These are phyloP conservation scores for Ceyx cyanopectus DNA, from an alignment of 2,113 vertebrate genomes.

Conservation along the genomic window DNA sequence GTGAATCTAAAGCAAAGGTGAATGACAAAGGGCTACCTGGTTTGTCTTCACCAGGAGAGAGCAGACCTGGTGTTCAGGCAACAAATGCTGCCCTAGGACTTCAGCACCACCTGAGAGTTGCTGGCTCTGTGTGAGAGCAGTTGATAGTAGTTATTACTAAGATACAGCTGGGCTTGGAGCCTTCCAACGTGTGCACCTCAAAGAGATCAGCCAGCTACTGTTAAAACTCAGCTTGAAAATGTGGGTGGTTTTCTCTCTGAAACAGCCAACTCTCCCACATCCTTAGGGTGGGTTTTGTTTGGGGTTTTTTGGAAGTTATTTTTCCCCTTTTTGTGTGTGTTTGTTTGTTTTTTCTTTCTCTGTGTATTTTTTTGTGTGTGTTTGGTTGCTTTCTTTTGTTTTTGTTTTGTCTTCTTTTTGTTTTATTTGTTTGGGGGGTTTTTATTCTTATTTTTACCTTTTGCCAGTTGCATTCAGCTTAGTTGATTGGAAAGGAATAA, in stretches of 20 bases:
- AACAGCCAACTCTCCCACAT: neutral
- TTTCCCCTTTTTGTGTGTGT: neutral
- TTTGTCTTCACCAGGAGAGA: neutral
- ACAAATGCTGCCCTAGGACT: neutral
- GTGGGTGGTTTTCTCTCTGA: neutral
- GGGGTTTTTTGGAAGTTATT: neutral
- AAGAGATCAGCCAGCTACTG: neutral
- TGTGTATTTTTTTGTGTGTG: too few species aligned
- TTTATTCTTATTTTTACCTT: neutral
- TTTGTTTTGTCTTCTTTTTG: neutral
- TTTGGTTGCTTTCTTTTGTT: too few species aligned
- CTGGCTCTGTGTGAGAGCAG: neutral
- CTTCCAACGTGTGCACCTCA: neutral
- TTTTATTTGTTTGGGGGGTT: neutral
- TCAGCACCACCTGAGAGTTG: neutral
- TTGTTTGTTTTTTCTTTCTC: too few species aligned
- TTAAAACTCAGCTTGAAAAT: slow-evolving; percentile 20
- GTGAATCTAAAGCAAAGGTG: neutral
- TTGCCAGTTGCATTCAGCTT: neutral
- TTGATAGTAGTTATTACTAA: slow-evolving; percentile 29
- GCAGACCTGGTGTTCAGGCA: neutral
- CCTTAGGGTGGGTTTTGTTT: too few species aligned
- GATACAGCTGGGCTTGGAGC: neutral
- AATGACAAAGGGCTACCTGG: neutral
- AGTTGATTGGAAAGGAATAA: slow-evolving; percentile 46